Percentiles rank a stretch among this genome's conserved stretches.
These are phyloP conservation scores for Sabatieria punctata DNA, from an alignment of 2,888 invertebrate species.

Conservation along the genomic window DNA sequence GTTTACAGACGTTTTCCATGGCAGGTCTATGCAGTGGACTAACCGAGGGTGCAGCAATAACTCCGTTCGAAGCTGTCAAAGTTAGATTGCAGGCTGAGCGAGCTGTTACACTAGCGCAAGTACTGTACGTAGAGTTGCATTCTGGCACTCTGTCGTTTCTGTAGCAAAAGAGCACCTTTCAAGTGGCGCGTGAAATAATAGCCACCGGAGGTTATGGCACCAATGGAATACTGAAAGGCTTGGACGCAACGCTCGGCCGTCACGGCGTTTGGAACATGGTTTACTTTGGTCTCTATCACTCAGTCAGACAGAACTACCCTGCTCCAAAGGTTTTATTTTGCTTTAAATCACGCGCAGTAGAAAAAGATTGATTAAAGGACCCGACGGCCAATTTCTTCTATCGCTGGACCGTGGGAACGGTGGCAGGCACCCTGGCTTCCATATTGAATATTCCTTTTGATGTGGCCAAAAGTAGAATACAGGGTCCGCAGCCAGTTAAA, in stretches of 20 bases:
- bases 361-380: slow-evolving; percentile 19
- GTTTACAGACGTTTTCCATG: not conserved
- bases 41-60: slow-evolving; percentile 75
- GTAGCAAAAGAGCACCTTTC: slow-evolving; percentile 50
- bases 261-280: slow-evolving; percentile 82
- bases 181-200: slow-evolving; percentile 60
- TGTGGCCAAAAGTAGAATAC: slow-evolving; percentile 84
- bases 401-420: slow-evolving; percentile 58
- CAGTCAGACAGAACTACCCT: slow-evolving; percentile 51
- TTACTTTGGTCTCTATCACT: slow-evolving; percentile 87
- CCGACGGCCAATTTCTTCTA: slow-evolving; percentile 26
- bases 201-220: slow-evolving; percentile 57
- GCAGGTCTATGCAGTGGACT: slow-evolving; percentile 41
- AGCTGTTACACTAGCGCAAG: slow-evolving; percentile 9
- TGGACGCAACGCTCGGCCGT: slow-evolving; percentile 69
- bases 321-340: slow-evolving; percentile 23
- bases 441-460: slow-evolving; percentile 83
- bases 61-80: slow-evolving; percentile 89
- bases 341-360: slow-evolving; percentile 18
- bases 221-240: slow-evolving; percentile 23
- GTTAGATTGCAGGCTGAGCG: slow-evolving; percentile 39
- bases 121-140: not conserved
- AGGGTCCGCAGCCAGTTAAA: slow-evolving; percentile 63
- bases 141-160: slow-evolving; percentile 8
- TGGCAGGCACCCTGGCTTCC: slow-evolving; percentile 68